These are phyloP conservation scores for Spea multiplicata DNA, from an alignment of 2,113 vertebrate species.

Conservation along the genomic window DNA sequence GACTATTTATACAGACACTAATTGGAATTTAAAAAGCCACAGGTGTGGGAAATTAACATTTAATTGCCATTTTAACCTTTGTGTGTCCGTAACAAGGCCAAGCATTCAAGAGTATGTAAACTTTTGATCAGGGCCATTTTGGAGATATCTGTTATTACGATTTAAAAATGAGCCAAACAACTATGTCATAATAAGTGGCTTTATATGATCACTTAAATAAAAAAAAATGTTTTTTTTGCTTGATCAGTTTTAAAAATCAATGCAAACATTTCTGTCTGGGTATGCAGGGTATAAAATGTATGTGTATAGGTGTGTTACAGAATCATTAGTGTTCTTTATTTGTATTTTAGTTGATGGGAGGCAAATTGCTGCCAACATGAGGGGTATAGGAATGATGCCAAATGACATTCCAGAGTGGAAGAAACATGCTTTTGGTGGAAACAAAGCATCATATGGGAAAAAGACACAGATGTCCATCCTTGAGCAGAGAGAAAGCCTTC, in stretches of 20 bases:
- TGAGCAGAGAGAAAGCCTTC: conserved; percentile 95
- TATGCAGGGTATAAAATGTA: not conserved
- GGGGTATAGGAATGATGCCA: conserved; percentile 99
- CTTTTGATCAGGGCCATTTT: too few relatives aligned
- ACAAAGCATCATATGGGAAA: conserved; percentile 97
- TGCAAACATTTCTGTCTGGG: not conserved
- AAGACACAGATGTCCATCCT: conserved; percentile 94
- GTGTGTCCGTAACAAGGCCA: too few relatives aligned
- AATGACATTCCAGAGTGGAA: conserved; percentile 98
- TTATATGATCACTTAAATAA: not conserved
- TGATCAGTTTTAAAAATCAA: not conserved
- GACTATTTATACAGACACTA: too few relatives aligned
- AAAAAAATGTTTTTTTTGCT: not conserved
- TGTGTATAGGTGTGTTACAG: too few relatives aligned
- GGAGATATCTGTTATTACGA: too few relatives aligned
- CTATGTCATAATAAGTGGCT: too few relatives aligned
- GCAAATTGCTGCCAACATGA: conserved; percentile 98
- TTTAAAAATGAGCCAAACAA: too few relatives aligned
- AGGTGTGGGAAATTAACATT: too few relatives aligned
- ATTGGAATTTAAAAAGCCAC: too few relatives aligned
- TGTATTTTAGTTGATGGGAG: conserved; percentile 79
- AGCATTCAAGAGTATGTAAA: too few relatives aligned
- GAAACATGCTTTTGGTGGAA: conserved; percentile 96
- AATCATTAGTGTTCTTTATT: not conserved
- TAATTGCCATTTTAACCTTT: too few relatives aligned